Conservation (phyloP, 2,113 vertebrate species). For the Odocoileus virginianus region DNA sequence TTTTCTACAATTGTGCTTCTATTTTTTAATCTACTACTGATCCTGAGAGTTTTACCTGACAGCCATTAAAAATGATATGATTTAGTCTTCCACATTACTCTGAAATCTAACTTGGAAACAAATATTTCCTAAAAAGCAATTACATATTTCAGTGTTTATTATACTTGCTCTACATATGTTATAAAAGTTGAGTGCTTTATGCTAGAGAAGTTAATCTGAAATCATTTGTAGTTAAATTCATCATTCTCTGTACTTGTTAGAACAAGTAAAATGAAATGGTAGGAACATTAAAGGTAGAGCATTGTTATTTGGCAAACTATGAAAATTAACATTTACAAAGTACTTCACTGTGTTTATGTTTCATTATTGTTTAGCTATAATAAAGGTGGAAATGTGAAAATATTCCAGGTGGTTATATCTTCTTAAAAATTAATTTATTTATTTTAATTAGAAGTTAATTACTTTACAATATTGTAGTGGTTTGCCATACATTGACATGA, state of each 20-base stretch:
- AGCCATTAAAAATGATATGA: constrained; percentile 32
- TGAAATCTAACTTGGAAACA: constrained; percentile 44
- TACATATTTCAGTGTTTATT: constrained; percentile 25
- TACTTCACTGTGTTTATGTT: background rate
- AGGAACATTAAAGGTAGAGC: background rate
- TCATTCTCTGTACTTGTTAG: background rate
- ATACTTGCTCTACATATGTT: background rate
- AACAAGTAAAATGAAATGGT: background rate
- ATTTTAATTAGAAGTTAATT: background rate
- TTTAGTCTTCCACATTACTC: background rate
- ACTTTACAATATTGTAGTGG: background rate
- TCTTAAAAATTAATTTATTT: background rate
- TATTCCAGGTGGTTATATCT: background rate
- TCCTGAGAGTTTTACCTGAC: background rate
- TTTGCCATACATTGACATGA: background rate
- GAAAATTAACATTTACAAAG: constrained; percentile 24
- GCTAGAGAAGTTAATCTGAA: background rate
- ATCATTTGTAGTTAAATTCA: background rate
- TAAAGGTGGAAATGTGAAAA: background rate
- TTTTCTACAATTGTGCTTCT: constrained; percentile 1
- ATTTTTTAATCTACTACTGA: background rate
- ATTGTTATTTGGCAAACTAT: background rate
- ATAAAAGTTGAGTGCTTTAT: constrained; percentile 43
- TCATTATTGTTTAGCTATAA: background rate
- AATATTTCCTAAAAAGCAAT: constrained; percentile 58